Evolutionary conservation across 2,797 vertebrate genomes (phyloP), one percentile per base, ranked within the genome.

Genomic region (Oreonectes daqikongensis): DNA sequence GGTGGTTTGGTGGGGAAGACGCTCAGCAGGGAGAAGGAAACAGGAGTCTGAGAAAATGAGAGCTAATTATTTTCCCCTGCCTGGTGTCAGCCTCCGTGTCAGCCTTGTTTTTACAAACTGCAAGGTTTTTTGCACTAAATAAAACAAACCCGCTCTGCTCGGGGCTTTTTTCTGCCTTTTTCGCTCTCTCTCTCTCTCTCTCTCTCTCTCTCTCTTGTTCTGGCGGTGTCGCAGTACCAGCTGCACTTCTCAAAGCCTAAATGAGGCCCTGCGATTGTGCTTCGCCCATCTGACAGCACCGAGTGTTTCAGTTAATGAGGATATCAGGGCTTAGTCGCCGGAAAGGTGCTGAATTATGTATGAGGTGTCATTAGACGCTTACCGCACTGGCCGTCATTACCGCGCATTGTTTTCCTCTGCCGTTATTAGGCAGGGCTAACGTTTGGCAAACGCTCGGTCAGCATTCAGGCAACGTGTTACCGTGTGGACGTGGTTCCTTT

Each of bases 21-120:
- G 97, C 98, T 94, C 98, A 99, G 98, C 97, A 86, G 98, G 98
- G 95, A 98, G 98, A 98, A 98, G 98, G 98, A 98, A 99, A 99
- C 96, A 96, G 96, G 96, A 98, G 97, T 95, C 96, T 98, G 98
- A 98, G 98, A 99, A 99, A 99, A 99, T 99, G 97, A 98, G 98
- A 98, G 98, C 98, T 99, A 99, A 99, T 99, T 99, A 99, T 99
- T 99, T 99, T 97, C 96, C 96, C 95, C 96, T 98, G 97, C 96
- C 97, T 98, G 97, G 96, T 99, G 98, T 99, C 98, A 99, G 98
- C 97, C 97, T 98, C 95, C 92, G 94, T 99, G 98, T 99, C 98
- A 98, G 97, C 96, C 98, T 99, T 99, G 98, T 99, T 99, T 99
- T 99, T 99, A 99, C 98, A 99, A 99, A 99, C 98, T 98, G 96